phyloP scores from a whole-genome alignment of 2,888 invertebrate genomes.

The Clepsis dumicolana region DNA sequence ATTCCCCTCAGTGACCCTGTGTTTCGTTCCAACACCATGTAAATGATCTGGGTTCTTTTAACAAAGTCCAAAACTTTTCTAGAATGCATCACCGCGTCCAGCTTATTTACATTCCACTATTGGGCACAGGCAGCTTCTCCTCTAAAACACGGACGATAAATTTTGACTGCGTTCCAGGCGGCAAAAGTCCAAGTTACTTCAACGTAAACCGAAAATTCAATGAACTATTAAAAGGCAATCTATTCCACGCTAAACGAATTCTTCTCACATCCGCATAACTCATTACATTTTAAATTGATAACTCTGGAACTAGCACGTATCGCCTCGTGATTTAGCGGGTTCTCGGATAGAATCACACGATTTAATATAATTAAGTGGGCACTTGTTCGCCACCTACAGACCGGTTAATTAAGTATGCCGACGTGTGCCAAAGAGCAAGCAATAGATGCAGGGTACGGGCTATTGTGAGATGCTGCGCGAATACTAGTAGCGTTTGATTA shows the following conservation, averaged over 20 bases:
- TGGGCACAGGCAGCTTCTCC: too few species aligned
- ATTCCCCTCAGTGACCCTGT: too few species aligned
- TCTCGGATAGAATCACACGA: slow-evolving; percentile 58
- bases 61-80: too few species aligned
- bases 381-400: slow-evolving; percentile 59
- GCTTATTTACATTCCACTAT: too few species aligned
- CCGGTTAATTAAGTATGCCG: slow-evolving; percentile 63
- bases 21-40: too few species aligned
- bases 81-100: too few species aligned
- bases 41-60: too few species aligned
- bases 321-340: slow-evolving; percentile 54
- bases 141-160: too few species aligned
- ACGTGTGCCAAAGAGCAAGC: slow-evolving; percentile 54
- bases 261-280: slow-evolving; percentile 31
- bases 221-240: not conserved
- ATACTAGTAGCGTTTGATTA: too few species aligned
- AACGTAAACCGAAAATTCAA: not conserved
- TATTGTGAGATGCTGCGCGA: not conserved
- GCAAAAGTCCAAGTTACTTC: too few species aligned
- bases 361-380: slow-evolving; percentile 67
- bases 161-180: too few species aligned
- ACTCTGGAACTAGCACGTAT: slow-evolving; percentile 48
- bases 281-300: slow-evolving; percentile 45
- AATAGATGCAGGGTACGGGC: not conserved
- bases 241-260: slow-evolving; percentile 17